phyloP scores from a whole-genome alignment of 2,888 invertebrate species.

The Macrophya alboannulata region DNA sequence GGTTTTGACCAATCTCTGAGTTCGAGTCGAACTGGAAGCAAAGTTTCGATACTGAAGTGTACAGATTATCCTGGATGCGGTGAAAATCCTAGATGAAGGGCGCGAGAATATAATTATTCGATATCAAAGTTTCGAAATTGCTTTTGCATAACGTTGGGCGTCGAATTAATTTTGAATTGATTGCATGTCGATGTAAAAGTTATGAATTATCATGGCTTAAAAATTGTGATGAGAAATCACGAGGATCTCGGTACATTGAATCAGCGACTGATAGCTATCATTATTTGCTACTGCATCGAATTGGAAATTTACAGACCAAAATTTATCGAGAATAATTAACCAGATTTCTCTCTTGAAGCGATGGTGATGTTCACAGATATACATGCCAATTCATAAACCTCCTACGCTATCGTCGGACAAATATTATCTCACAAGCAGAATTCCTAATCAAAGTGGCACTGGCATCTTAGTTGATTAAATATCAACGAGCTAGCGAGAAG shows the following conservation, averaged over 20 bases:
- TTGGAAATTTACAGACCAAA: slow-evolving; percentile 25
- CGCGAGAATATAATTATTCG: not conserved
- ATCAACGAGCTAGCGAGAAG: not conserved
- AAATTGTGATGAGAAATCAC: slow-evolving; percentile 28
- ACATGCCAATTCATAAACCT: not conserved
- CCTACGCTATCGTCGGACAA: not conserved
- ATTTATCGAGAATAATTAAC: slow-evolving; percentile 21
- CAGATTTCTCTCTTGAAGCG: slow-evolving; percentile 21
- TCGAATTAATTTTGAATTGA: slow-evolving; percentile 3
- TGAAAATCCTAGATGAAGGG: not conserved
- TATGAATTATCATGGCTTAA: slow-evolving; percentile 2
- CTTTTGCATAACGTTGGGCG: slow-evolving; percentile 3
- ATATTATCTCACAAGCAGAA: not conserved
- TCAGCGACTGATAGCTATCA: not conserved
- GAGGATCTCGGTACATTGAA: not conserved
- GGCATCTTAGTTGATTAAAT: slow-evolving; percentile 1
- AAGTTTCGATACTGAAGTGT: not conserved
- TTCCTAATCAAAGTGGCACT: not conserved
- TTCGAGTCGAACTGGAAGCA: not conserved
- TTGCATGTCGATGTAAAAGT: slow-evolving; percentile 1
- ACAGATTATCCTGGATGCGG: not conserved
- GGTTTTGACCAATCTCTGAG: not conserved
- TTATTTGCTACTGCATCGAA: slow-evolving; percentile 11
- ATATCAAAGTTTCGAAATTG: not conserved
- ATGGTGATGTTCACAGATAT: slow-evolving; percentile 14